Evolutionary conservation across 2,113 vertebrate species (phyloP), one percentile per base, ranked within the genome.

Genomic region (Tachysurus fulvidraco): DNA sequence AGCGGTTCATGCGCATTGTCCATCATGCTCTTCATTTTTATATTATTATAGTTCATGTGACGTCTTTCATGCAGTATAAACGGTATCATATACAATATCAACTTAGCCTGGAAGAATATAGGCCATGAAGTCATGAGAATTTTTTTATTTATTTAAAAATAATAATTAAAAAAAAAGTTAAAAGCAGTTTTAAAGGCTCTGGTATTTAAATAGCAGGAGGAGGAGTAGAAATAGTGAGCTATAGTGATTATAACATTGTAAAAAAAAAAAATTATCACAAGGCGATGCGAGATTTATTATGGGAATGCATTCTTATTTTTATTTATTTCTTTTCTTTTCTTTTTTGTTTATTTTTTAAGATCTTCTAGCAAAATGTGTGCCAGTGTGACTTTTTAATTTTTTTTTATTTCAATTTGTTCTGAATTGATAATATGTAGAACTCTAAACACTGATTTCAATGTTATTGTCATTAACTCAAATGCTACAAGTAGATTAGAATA

Each of bases 1-100:
- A 83, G 62, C 30, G 81, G 23, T 25, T 87, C 69, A 25, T 69
- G 67, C 36, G 16, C 71, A 71, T 82, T 85, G 59, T 41, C 69
- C 82, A 85, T 41, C 73, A 19, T 59, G 8, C 57, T 54, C 57
- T 57, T 77, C 55, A 85, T 64, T 73, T 85, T 9, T 50, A 30
- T 79, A 36, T 67, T 67, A 67, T n/a, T 60, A 36, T 19, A 55
- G 23, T 14, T 80, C 23, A 77, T 28, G 16, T 54, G 46, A 23
- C 30, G 19, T 23, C 23, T 16, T 9, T 5, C 23, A 54, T 55
- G 19, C 16, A 21, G 8, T 55, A 76, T 74, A 74, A 74, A 2
- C 21, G 8, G 65, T 7, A 36, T 30, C 16, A 30, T 69, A 69
- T 69, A n/a, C 25, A 28, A 36, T 30, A 67, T 67, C 8, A 67